phyloP scores from a whole-genome alignment of 1,140 invertebrate species.

The Sogatella furcifera region DNA sequence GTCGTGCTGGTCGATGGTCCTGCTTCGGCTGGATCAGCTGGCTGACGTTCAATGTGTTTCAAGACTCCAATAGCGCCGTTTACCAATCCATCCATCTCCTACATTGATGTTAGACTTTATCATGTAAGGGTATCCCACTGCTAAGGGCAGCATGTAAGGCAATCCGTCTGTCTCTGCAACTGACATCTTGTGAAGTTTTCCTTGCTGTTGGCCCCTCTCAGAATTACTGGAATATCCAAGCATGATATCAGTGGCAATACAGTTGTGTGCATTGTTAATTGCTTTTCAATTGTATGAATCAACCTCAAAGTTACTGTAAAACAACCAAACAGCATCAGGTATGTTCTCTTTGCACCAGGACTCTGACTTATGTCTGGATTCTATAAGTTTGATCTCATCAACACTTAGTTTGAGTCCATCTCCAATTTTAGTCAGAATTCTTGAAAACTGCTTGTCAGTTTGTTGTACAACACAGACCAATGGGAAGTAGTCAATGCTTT shows the following conservation, averaged over 20 bases:
- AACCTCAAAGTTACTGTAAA: conserved; percentile 6
- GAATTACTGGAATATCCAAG: background rate
- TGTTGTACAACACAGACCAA: conserved; percentile 10
- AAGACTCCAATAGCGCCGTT: conserved; percentile 28
- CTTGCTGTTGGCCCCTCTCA: conserved; percentile 17
- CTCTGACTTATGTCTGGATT: conserved; percentile 1
- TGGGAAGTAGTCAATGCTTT: conserved; percentile 9
- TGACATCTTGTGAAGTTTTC: conserved; percentile 29
- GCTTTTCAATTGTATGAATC: conserved; percentile 17
- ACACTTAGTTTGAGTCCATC: background rate
- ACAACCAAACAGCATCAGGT: background rate
- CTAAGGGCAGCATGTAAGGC: conserved; percentile 23
- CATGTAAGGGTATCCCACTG: conserved; percentile 27
- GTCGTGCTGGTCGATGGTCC: too few species aligned
- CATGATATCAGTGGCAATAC: conserved; percentile 1
- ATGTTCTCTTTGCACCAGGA: background rate
- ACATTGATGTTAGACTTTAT: conserved; percentile 28
- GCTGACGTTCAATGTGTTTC: conserved; percentile 19
- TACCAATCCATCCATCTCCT: conserved; percentile 28
- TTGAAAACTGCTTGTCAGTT: conserved; percentile 3
- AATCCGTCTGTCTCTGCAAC: conserved; percentile 26
- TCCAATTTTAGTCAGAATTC: conserved; percentile 14
- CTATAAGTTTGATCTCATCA: conserved; percentile 1
- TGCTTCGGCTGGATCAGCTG: background rate
- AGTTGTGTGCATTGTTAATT: background rate